phyloP scores from a whole-genome alignment of 2,797 vertebrate species.

The Sardinella longiceps region DNA sequence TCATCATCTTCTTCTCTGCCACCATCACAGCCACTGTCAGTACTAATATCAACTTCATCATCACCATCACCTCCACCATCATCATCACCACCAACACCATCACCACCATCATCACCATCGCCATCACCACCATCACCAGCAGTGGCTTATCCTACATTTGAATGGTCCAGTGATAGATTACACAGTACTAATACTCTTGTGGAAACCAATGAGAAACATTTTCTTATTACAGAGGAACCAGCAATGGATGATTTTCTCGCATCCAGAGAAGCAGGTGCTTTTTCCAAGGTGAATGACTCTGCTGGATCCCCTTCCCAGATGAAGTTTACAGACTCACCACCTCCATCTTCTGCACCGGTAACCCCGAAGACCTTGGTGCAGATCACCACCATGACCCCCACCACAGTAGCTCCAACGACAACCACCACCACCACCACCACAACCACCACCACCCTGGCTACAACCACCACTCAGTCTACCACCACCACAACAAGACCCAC shows the following conservation, averaged over 20 bases:
- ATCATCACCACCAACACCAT: background rate
- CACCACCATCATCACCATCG: slow-evolving; percentile 16
- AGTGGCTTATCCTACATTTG: slow-evolving; percentile 34
- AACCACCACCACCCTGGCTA: slow-evolving; percentile 65
- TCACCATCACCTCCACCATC: background rate
- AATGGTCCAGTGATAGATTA: background rate
- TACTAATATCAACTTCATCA: background rate
- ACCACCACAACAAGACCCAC: slow-evolving; percentile 65
- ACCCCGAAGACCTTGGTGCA: slow-evolving; percentile 62
- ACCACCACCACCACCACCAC: slow-evolving; percentile 59
- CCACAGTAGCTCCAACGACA: slow-evolving; percentile 60
- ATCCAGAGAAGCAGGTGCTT: slow-evolving; percentile 71
- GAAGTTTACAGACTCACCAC: slow-evolving; percentile 68
- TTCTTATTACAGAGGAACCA: slow-evolving; percentile 83
- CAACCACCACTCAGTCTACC: slow-evolving; percentile 69
- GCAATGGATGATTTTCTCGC: slow-evolving; percentile 75
- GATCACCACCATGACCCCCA: slow-evolving; percentile 55
- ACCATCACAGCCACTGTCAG: background rate
- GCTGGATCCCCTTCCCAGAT: slow-evolving; percentile 72
- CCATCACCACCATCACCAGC: slow-evolving; percentile 24
- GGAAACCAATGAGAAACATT: slow-evolving; percentile 71
- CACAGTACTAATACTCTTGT: slow-evolving; percentile 11
- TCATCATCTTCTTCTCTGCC: slow-evolving; percentile 24
- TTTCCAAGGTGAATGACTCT: slow-evolving; percentile 72
- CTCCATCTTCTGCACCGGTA: slow-evolving; percentile 63